These are phyloP conservation scores for Aotus griseimembra DNA, from an alignment of 2,797 vertebrate species.

Conservation along the genomic window DNA sequence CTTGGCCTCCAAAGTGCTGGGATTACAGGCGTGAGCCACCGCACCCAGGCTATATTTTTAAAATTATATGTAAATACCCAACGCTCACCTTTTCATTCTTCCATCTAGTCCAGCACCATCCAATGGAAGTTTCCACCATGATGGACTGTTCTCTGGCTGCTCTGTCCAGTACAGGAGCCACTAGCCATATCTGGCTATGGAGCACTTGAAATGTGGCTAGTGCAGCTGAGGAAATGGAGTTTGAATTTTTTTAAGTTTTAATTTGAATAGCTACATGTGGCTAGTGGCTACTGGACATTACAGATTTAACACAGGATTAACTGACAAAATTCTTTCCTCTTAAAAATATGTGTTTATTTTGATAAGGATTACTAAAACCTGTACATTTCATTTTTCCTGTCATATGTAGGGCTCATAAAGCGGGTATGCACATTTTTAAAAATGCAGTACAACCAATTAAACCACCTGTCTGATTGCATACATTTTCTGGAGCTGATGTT, in stretches of 20 bases:
- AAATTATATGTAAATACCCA: not conserved
- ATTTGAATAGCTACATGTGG: not conserved
- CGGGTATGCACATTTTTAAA: not conserved
- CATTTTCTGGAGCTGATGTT: not conserved
- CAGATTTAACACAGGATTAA: not conserved
- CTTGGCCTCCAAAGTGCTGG: not conserved
- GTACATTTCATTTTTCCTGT: not conserved
- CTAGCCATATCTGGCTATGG: no score
- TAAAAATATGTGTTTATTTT: not conserved
- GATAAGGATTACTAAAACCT: not conserved
- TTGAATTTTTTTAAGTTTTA: not conserved
- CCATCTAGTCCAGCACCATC: not conserved
- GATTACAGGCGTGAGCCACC: not conserved
- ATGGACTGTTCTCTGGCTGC: not conserved
- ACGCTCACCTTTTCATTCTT: not conserved
- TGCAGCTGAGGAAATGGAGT: not conserved
- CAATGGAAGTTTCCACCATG: not conserved
- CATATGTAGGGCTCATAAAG: not conserved
- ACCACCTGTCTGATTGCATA: not conserved
- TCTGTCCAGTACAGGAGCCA: fast-evolving
- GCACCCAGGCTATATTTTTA: not conserved
- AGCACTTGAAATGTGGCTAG: not conserved
- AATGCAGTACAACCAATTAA: not conserved
- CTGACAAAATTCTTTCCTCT: not conserved
- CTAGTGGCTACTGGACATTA: not conserved